These are phyloP conservation scores for Hippoglossus stenolepis DNA, from an alignment of 2,113 vertebrate species.

Conservation along the genomic window DNA sequence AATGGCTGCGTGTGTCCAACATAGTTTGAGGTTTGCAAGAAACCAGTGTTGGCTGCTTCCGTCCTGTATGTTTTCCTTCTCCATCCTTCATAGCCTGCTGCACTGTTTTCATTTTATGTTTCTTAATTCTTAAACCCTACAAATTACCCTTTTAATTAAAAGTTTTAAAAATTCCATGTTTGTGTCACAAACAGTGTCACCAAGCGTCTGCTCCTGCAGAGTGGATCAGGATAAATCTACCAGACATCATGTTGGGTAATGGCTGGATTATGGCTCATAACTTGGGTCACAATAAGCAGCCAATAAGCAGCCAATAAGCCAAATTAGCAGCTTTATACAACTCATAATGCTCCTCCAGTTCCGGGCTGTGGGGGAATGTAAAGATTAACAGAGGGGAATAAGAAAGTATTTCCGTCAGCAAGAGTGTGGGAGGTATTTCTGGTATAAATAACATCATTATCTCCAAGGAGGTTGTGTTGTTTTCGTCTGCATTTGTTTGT, in stretches of 20 bases:
- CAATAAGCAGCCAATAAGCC: too few relatives aligned
- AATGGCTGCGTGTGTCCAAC: conserved; percentile 58
- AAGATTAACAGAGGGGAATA: conserved; percentile 15
- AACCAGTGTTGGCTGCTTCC: neutral
- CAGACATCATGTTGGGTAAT: conserved; percentile 28
- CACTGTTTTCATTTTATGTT: neutral
- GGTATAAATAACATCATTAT: neutral
- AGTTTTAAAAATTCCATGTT: neutral
- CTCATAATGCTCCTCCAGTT: conserved; percentile 36
- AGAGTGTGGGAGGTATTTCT: neutral
- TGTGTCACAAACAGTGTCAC: conserved; percentile 13
- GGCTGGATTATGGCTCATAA: conserved; percentile 33
- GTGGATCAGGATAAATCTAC: conserved; percentile 32
- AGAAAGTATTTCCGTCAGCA: neutral
- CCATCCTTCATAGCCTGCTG: neutral
- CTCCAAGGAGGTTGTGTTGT: neutral
- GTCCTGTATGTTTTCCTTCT: neutral
- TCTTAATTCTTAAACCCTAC: neutral
- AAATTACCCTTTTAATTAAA: conserved; percentile 1
- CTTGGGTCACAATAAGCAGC: conserved; percentile 27
- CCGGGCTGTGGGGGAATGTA: conserved; percentile 8
- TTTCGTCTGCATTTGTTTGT: neutral
- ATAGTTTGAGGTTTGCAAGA: conserved; percentile 40
- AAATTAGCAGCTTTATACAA: conserved; percentile 53
- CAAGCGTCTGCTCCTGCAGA: neutral